A percentile compares a stretch with the other conserved stretches of the same genome.
Evolutionary conservation across 2,888 invertebrate species (phyloP).

Genomic region (Hydraecia micacea): DNA sequence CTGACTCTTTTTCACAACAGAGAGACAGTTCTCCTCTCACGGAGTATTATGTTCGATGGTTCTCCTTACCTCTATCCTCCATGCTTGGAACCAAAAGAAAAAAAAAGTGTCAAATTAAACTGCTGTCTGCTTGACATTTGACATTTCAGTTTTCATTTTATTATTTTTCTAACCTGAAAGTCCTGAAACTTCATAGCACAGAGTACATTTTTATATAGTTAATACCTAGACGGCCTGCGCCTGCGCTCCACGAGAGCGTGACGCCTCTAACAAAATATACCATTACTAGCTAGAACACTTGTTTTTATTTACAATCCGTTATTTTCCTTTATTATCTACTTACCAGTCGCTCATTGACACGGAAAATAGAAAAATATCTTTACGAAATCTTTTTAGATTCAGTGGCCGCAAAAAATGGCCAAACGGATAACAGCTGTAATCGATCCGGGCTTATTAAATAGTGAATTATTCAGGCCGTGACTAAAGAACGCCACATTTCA

Average conservation of each 20-base stretch:
- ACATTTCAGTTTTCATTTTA: neutral
- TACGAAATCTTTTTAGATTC: conserved; percentile 39
- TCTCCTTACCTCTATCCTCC: too few relatives aligned
- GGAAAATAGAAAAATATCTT: conserved; percentile 44
- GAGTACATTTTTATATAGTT: too few relatives aligned
- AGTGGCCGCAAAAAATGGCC: conserved; percentile 37
- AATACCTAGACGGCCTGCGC: conserved; percentile 73
- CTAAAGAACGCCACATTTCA: conserved; percentile 63
- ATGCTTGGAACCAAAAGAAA: too few relatives aligned
- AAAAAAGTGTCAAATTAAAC: too few relatives aligned
- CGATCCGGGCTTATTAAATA: conserved; percentile 64
- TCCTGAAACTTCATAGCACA: neutral
- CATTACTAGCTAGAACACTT: conserved; percentile 71
- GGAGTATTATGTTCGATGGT: too few relatives aligned
- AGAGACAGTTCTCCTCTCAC: too few relatives aligned
- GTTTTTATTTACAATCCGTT: conserved; percentile 70
- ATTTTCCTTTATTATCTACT: conserved; percentile 54
- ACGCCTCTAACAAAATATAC: conserved; percentile 76
- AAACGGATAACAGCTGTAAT: conserved; percentile 64
- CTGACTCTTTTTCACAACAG: too few relatives aligned
- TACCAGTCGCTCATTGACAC: conserved; percentile 48
- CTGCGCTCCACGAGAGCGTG: conserved; percentile 84
- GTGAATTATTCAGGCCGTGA: conserved; percentile 69
- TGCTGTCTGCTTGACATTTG: neutral
- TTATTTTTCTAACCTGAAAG: neutral